Evolutionary conservation across 2,888 invertebrate genomes (phyloP).

Genomic region (Sarcophaga variegata): DNA sequence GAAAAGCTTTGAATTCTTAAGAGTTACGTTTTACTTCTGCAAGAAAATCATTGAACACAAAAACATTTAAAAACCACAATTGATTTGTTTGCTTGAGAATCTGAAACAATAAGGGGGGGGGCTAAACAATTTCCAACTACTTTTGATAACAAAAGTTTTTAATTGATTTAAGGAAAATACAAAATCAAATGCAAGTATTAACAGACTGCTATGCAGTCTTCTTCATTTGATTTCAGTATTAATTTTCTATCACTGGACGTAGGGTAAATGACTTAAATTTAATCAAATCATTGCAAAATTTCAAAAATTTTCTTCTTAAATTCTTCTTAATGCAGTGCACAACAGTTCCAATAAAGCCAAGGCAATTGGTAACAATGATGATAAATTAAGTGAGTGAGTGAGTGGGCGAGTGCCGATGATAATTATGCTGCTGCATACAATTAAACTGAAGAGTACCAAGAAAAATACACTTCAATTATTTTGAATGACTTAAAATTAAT

Average conservation of each 20-base stretch:
- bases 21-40: too few relatives aligned
- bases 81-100: not conserved
- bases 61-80: not conserved
- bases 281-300: constrained; percentile 19
- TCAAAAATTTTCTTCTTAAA: too few relatives aligned
- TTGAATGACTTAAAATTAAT: constrained; percentile 53
- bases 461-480: constrained; percentile 56
- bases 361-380: too few relatives aligned
- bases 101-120: not conserved
- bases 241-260: not conserved
- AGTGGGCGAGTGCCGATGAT: constrained; percentile 22
- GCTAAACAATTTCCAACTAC: not conserved
- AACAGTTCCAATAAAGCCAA: too few relatives aligned
- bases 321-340: too few relatives aligned
- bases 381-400: constrained; percentile 1
- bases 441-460: constrained; percentile 29
- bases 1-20: too few relatives aligned
- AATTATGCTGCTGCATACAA: constrained; percentile 42
- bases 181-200: too few relatives aligned
- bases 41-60: too few relatives aligned
- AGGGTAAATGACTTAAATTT: constrained; percentile 17
- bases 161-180: not conserved
- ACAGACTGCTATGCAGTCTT: too few relatives aligned
- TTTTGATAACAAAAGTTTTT: not conserved
- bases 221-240: too few relatives aligned